Evolutionary conservation across 92 coral and sea anemone genomes (phyloP), one percentile per base, ranked within the genome.

Genomic region (Zoanthus solanderi): DNA sequence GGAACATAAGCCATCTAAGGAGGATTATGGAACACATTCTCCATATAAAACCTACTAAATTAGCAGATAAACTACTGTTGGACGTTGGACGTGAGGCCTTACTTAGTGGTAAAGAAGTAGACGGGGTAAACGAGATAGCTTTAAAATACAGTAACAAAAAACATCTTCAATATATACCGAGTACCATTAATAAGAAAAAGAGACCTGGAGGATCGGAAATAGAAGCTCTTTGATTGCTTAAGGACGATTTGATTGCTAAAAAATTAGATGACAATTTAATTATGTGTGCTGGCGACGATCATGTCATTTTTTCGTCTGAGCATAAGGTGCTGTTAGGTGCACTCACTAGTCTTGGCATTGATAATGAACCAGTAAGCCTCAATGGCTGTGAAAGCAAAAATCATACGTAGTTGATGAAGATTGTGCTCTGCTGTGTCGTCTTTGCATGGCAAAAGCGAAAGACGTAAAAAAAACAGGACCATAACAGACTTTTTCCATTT

Each of bases 81-180:
- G 94, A 91, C 60, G 88, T 83, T 78, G 94, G 88, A 32, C 77
- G 89, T 65, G 91, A 88, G 91, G 89, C 89, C 7, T 73, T 91
- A 72, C 73, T 88, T 53, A 88, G 94, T 31, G 94, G 87, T 31
- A 88, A 88, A 68, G 71, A 47, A n/a, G 88, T 75, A 6, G 54
- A 90, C 45, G 86, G 81, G 30, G 84, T 91, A 23, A 58, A 71
- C 23, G 83, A 88, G 68, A 29, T 91, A 74, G 88, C 88, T 31
- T 7, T 18, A 10, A 61, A 91, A 68, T 91, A 65, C 53, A 76
- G 91, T 61, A 84, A 91, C 89, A 72, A 54, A 56, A 91, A 88
- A 72, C 94, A 91, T 83, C 37, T 91, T 56, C 61, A 88, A 47
- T 88, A 75, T 78, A 65, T 88, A 47, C 68, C 73, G 83, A 46